Conservation (phyloP, 2,113 vertebrate genomes). For the Loxodonta africana region DNA sequence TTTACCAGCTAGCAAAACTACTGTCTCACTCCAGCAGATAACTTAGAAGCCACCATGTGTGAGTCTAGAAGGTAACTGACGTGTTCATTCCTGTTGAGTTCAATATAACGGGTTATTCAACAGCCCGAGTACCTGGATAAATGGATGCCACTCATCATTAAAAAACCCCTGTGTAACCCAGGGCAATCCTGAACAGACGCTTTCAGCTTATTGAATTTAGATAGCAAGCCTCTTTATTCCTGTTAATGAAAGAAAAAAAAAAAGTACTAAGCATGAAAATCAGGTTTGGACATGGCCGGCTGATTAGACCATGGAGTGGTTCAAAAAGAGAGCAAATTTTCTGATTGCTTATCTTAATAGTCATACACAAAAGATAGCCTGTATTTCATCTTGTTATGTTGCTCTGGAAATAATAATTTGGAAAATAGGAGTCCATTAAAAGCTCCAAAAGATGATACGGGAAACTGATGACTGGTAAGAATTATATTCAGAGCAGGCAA, state of each 20-base stretch:
- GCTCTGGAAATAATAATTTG: conserved; percentile 54
- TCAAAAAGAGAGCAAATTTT: conserved; percentile 37
- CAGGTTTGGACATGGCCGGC: not conserved
- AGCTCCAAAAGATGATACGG: not conserved
- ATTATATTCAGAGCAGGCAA: not conserved
- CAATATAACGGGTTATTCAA: not conserved
- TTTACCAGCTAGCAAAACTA: not conserved
- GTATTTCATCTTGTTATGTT: not conserved
- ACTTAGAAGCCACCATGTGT: conserved; percentile 28
- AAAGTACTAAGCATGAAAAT: not conserved
- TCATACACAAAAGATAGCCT: conserved; percentile 6
- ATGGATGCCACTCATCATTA: not conserved
- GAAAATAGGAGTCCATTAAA: conserved; percentile 50
- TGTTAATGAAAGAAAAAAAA: not conserved
- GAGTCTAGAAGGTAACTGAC: not conserved
- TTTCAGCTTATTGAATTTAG: conserved; percentile 24
- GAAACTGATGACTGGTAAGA: not conserved
- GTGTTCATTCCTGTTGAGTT: not conserved
- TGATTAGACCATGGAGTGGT: not conserved
- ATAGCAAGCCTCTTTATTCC: not conserved
- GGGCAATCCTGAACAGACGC: not conserved
- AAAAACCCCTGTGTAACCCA: not conserved
- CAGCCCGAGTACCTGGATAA: not conserved
- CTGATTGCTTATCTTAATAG: conserved; percentile 36
- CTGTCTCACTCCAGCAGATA: not conserved